Evolutionary conservation across 1,140 invertebrate genomes (phyloP).

Genomic region (Tetragonula clypearis): DNA sequence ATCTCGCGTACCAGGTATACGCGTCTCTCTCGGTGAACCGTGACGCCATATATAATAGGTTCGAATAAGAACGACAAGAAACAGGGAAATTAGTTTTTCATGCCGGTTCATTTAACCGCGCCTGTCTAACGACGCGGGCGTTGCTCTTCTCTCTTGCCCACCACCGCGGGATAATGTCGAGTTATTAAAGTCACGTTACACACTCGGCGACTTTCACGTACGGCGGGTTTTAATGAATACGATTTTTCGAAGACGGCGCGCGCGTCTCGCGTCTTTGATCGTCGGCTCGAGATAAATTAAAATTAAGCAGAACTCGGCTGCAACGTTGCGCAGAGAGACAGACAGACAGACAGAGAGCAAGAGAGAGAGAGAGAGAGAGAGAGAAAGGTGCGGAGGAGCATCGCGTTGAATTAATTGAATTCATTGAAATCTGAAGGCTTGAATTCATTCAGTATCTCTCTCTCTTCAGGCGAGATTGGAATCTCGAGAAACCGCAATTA

Average conservation of each 20-base stretch:
- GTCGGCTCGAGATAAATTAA: constrained; percentile 18
- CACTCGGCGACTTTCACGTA: constrained; percentile 6
- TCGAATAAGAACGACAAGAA: constrained; percentile 43
- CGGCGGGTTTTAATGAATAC: constrained; percentile 21
- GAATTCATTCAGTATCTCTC: constrained; percentile 24
- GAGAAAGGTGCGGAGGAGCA: neutral
- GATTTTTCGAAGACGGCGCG: constrained; percentile 21
- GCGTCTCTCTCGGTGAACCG: constrained; percentile 9
- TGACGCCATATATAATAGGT: constrained; percentile 43
- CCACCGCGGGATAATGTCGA: constrained; percentile 5
- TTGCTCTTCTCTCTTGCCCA: neutral
- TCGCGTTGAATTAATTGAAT: constrained; percentile 36
- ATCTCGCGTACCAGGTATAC: constrained; percentile 31
- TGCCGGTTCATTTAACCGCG: constrained; percentile 33
- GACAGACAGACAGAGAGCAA: no score
- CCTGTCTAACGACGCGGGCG: neutral
- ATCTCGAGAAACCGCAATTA: constrained; percentile 40
- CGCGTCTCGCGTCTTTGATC: constrained; percentile 17
- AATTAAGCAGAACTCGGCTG: constrained; percentile 17
- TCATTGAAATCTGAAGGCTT: constrained; percentile 31
- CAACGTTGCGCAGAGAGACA: neutral
- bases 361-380: no score
- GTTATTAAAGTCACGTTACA: constrained; percentile 51
- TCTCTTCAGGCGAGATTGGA: constrained; percentile 22
- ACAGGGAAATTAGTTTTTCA: constrained; percentile 57